Conservation (phyloP, 1,140 invertebrate genomes). For the Platyura marginata region DNA sequence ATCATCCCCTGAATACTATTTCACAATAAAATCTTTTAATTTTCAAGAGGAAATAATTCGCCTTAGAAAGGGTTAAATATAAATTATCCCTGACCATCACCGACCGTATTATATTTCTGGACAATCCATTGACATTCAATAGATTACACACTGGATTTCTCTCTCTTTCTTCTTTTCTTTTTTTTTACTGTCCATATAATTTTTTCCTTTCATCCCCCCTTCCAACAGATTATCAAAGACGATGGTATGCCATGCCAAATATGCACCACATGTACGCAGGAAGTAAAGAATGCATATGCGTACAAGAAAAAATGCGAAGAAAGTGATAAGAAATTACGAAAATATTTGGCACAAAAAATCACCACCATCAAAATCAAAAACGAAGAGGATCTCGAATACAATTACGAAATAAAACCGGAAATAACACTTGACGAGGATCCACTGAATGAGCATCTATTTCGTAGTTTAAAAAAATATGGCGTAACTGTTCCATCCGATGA, state of each 20-base stretch:
- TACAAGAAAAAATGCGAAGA: background rate
- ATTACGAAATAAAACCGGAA: background rate
- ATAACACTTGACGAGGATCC: background rate
- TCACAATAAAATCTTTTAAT: too few species aligned
- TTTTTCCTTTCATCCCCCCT: too few species aligned
- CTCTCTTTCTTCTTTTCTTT: too few species aligned
- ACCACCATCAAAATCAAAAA: background rate
- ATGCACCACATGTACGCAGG: background rate
- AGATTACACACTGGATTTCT: too few species aligned
- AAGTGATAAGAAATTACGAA: constrained; percentile 1
- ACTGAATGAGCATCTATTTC: background rate
- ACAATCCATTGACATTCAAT: too few species aligned
- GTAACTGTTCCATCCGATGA: background rate
- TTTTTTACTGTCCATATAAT: too few species aligned
- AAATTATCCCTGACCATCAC: too few species aligned
- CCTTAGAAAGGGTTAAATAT: too few species aligned
- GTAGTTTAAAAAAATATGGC: background rate
- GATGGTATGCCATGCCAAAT: constrained; percentile 1
- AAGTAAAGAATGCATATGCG: background rate
- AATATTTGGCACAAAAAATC: background rate
- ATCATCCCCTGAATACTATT: too few species aligned
- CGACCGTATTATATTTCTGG: too few species aligned
- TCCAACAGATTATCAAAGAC: background rate
- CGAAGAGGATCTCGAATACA: background rate
- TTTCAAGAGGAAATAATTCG: too few species aligned